A percentile compares a stretch with the other conserved stretches of the same genome.
phyloP scores from a whole-genome alignment of 2,797 vertebrate species.

The Diplodus puntazzo region DNA sequence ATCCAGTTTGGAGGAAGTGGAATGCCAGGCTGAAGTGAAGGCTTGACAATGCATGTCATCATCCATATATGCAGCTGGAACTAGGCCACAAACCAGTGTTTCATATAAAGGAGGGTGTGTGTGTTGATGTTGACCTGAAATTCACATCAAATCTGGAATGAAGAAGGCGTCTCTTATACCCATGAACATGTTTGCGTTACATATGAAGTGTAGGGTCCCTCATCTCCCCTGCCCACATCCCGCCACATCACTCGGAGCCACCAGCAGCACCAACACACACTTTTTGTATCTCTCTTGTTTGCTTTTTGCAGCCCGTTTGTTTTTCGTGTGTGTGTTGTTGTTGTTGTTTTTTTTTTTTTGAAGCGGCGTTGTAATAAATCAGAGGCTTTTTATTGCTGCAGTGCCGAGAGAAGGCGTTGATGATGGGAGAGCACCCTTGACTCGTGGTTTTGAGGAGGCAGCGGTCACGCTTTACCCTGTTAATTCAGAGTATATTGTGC shows the following conservation, averaged over 20 bases:
- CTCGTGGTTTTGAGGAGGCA: slow-evolving; percentile 80
- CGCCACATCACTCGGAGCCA: slow-evolving; percentile 18
- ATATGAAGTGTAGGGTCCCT: not conserved
- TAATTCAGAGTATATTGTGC: slow-evolving; percentile 85
- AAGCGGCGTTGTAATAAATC: slow-evolving; percentile 48
- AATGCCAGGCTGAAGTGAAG: slow-evolving; percentile 40
- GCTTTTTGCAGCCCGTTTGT: slow-evolving; percentile 42
- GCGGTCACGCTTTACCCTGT: slow-evolving; percentile 82
- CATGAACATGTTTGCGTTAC: slow-evolving; percentile 1
- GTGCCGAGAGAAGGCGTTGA: slow-evolving; percentile 66
- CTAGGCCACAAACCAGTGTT: slow-evolving; percentile 30
- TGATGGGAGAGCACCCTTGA: slow-evolving; percentile 79
- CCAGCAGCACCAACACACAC: not conserved
- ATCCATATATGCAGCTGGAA: slow-evolving; percentile 20
- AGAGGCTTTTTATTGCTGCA: slow-evolving; percentile 54
- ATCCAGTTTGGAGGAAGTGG: slow-evolving; percentile 63
- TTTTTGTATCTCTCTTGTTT: slow-evolving; percentile 35
- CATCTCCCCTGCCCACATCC: not conserved
- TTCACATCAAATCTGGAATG: not conserved
- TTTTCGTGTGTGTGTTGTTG: slow-evolving; percentile 11
- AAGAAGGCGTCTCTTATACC: not conserved
- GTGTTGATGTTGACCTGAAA: not conserved
- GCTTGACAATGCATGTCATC: slow-evolving; percentile 38
- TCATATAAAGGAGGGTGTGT: not conserved
- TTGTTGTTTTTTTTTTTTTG: slow-evolving; percentile 5